Base-by-base conservation (phyloP, 1,140 invertebrate genomes). In the Drosophila melanogaster region DNA sequence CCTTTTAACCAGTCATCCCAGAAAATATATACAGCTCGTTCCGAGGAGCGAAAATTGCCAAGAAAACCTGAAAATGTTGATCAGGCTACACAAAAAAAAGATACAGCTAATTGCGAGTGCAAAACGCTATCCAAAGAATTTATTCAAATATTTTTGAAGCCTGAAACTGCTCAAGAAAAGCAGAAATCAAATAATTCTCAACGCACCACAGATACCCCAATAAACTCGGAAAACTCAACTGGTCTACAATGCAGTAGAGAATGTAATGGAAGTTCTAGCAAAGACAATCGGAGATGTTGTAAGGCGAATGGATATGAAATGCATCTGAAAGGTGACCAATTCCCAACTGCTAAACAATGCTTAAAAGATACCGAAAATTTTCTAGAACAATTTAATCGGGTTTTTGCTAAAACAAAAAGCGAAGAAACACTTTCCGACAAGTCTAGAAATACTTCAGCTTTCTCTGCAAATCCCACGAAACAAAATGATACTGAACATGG, bases 121-220 rank as follows among this genome's bases (percentile, higher is more conserved):
- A 17, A 15, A 3, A 17, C 22, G 17, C 50, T 62, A n/a, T 54
- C 44, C 4, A 41, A 74, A 10, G 37, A 74, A 47, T 74, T 74
- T 17, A 24, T 74, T 19, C 2, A 53, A 38, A 64, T 74, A 15
- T 64, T 73, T 19, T 1, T 37, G 12, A 53, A 53, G n/a, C 12
- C 47, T 7, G 50, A 33, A 30, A 12, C 30, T 12, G 10, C 7
- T 0, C 15, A 14, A 15, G 14, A 4, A n/a, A 11, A 12, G 3
- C 24, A 33, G 2, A 6, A 14, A 30, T n/a, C 24, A 10, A 38
- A 11, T 11, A 37, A 6, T 11, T 15, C 14, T 24, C 8, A 7
- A 8, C 17, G 24, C 1, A 14, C 1, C 11, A 11, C 0, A 0
- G 46, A 3, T 17, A 12, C 15, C 4, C 14, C n/a, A n/a, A 59